Base-by-base conservation (phyloP, 2,888 invertebrate species). In the Amphipoea lucens region DNA sequence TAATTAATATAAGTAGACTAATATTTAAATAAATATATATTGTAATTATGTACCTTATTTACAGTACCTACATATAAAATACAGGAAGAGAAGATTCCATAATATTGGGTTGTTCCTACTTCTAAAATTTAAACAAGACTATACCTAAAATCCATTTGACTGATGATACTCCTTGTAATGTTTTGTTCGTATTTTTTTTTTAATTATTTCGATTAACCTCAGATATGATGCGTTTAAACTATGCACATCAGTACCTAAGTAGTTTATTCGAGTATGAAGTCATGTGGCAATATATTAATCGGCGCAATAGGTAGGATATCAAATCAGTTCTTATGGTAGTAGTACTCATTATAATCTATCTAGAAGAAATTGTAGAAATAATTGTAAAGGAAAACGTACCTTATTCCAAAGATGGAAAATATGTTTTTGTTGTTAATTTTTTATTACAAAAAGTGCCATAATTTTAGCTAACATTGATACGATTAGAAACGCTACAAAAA, bases 141-240 rank as follows among this genome's bases (percentile, higher is more conserved):
- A 45, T 71, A 81, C 74, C 67, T 83, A 82, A 87, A 88, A 91
- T 92, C 92, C 93, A 93, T 93, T 94, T 92, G 94, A 92, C 93
- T 93, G 87, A 91, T 90, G 85, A 87, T 78, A 81, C 76, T 74
- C 1, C 72, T 69, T 72, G 20, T 57, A 62, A 60, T 54, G 51
- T 54, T 62, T 36, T n/a, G 17, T 45, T 0, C 9, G 11, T 9
- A 29, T 63, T 11, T 57, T 54, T 54, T 40, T 45, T 48, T 12
- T 11, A 11, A 36, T 62, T 76, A 12, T 71, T 71, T 60, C 11
- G n/a, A 0, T 11, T 51, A 42, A 36, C 1, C 1, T 4, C 29
- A 14, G 20, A 48, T 82, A 9, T 17, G 9, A 68, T 45, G 40
- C 12, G 17, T 60, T 70, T 11, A 45, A 12, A 48, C 12, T 12